Evolutionary conservation across 2,113 vertebrate genomes (phyloP), one percentile per base, ranked within the genome.

Genomic region (Brachypteracias leptosomus): DNA sequence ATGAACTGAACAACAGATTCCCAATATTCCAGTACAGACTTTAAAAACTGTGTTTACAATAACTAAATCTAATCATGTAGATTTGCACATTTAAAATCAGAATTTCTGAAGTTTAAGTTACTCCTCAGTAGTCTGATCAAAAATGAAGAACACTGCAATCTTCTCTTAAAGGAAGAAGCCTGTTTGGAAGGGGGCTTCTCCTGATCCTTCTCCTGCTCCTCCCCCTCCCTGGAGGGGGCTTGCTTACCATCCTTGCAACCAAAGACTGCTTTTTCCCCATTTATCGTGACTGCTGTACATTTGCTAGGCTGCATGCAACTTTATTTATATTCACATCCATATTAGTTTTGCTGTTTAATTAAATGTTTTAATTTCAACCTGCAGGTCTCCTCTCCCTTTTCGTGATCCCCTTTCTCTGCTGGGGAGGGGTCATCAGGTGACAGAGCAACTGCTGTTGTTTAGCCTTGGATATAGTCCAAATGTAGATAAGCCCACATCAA

Each of bases 1-100:
- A 81, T 28, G 73, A 99, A 76, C 25, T 76, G 57, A 97, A 96
- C 16, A 98, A 97, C 0, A 44, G 93, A 33, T 99, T 98, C 96
- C 98, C 98, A 42, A 40, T 98, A 85, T 98, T 99, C 89, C 38
- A 59, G 0, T 47, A 94, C 36, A 77, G 2, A 2, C 25, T 6
- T 25, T 76, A 76, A 92, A 59, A 51, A 29, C 21, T 28, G 7
- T 54, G 9, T 58, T 93, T 70, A 82, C 33, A 75, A 1, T 5
- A 82, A n/a, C 6, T 55, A n/a, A n/a, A n/a, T 6, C 3, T 70
- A 24, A 55, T 49, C 1, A 3, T 7, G 7, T 40, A 65, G 2
- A 62, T 54, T 57, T 70, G 28, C 14, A 4, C 29, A 62, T 66
- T 57, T 66, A 49, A 76, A 93, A 28, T 7, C 16, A n/a, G 22